phyloP scores from a whole-genome alignment of 2,888 invertebrate species.

The Mesoligia furuncula region DNA sequence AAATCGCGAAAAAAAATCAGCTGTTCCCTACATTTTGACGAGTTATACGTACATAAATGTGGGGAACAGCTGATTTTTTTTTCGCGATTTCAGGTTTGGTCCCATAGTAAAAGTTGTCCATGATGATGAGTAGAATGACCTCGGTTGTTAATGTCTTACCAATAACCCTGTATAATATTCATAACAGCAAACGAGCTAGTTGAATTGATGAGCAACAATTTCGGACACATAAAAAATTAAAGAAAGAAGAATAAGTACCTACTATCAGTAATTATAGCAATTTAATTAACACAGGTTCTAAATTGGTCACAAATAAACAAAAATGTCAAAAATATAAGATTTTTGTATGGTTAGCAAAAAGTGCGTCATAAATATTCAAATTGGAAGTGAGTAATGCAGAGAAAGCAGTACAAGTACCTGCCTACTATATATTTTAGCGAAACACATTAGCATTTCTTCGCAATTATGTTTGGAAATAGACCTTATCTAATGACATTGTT shows the following conservation, averaged over 20 bases:
- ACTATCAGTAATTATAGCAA: neutral
- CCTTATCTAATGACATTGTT: slow-evolving; percentile 59
- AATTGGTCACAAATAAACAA: slow-evolving; percentile 1
- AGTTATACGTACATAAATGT: no score
- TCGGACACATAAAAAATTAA: neutral
- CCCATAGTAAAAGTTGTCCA: no score
- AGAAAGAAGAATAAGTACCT: neutral
- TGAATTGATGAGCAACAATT: no score
- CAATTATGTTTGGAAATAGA: slow-evolving; percentile 62
- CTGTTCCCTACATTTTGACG: no score
- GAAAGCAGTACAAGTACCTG: slow-evolving; percentile 52
- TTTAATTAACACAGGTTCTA: slow-evolving; percentile 3
- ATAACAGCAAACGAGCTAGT: no score
- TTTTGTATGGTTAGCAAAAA: slow-evolving; percentile 12
- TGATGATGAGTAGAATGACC: no score
- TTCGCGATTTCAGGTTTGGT: no score
- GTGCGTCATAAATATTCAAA: slow-evolving; percentile 47
- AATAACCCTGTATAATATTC: no score
- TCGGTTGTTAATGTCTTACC: no score
- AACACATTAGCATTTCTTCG: slow-evolving; percentile 54
- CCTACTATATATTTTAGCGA: slow-evolving; percentile 53
- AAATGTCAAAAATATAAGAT: neutral
- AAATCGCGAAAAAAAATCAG: no score
- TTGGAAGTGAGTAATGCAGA: slow-evolving; percentile 35
- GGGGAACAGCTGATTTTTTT: no score